Percentiles rank a stretch among this genome's conserved stretches.
Evolutionary conservation across 2,888 invertebrate species (phyloP).

Genomic region (Digitonthophagus gazella): DNA sequence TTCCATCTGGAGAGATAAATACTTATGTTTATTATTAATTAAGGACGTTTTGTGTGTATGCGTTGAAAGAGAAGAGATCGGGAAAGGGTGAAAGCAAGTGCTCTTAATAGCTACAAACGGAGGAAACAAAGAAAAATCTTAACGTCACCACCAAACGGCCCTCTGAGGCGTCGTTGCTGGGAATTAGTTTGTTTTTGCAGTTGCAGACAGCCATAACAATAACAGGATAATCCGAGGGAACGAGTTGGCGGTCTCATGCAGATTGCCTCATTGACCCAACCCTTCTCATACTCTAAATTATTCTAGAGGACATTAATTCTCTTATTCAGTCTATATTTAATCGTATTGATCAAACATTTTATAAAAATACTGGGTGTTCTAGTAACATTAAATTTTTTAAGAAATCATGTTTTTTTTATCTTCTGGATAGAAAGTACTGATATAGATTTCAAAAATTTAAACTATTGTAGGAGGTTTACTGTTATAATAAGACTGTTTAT

Average conservation of each 20-base stretch:
- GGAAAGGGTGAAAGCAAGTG: background rate
- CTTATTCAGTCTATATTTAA: background rate
- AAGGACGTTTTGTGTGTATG: no score
- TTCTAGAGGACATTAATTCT: background rate
- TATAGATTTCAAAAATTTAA: no score
- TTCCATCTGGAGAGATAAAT: no score
- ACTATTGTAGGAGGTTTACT: no score
- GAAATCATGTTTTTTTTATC: no score
- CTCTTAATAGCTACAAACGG: background rate
- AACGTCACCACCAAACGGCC: background rate
- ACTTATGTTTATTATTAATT: no score
- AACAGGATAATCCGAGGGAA: background rate
- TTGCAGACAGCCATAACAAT: background rate
- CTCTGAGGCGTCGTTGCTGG: background rate
- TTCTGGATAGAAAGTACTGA: no score
- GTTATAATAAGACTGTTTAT: no score
- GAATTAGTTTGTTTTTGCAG: background rate
- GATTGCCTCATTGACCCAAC: background rate
- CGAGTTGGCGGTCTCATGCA: background rate
- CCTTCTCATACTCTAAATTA: background rate
- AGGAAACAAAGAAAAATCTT: background rate
- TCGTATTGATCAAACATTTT: background rate
- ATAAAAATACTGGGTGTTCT: no score
- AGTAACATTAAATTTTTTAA: no score
- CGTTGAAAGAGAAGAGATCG: background rate